Evolutionary conservation across 1,140 invertebrate genomes (phyloP), one percentile per base, ranked within the genome.

Genomic region (Brachionus calyciflorus): DNA sequence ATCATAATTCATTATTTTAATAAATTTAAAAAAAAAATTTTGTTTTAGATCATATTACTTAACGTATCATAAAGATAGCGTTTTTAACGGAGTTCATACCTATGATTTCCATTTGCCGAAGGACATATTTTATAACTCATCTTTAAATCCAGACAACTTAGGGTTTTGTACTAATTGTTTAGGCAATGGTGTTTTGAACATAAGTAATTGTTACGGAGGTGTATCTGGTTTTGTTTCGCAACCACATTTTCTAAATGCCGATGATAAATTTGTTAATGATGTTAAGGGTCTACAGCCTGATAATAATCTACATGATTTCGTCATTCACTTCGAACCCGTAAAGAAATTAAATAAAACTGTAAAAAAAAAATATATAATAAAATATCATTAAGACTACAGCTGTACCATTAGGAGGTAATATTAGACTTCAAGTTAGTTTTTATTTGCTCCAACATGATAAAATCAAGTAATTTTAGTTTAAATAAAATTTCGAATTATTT

Each of bases 201-300:
- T 76, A 19, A 76, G 73, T 12, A 6, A 7, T 19, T 76, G 73
- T 48, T 55, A 55, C 40, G 49, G 37, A 76, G 73, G 73, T 65
- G 49, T 55, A 3, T 55, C 73, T 9, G 49, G 49, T 9, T 57
- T 55, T 60, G 41, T 76, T n/a, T 76, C 73, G 14, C 49, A 55
- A 21, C 73, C 73, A 30, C 73, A 76, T 40, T 55, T 76, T 57
- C n/a, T 76, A 46, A 55, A 76, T 48, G 73, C 73, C 19, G 73
- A 55, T 57, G 24, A 53, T 17, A 55, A 76, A 48, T 76, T 55
- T 60, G 12, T 37, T 9, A 12, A 33, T 17, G 33, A 9, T 48
- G 14, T 76, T 4, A 49, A 51, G 14, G 73, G 73, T 57, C 17
- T 76, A 30, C 21, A 17, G 19, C 73, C 73, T 0, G 26, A 76